phyloP scores from a whole-genome alignment of 2,797 vertebrate genomes.

The Sciurus vulgaris region DNA sequence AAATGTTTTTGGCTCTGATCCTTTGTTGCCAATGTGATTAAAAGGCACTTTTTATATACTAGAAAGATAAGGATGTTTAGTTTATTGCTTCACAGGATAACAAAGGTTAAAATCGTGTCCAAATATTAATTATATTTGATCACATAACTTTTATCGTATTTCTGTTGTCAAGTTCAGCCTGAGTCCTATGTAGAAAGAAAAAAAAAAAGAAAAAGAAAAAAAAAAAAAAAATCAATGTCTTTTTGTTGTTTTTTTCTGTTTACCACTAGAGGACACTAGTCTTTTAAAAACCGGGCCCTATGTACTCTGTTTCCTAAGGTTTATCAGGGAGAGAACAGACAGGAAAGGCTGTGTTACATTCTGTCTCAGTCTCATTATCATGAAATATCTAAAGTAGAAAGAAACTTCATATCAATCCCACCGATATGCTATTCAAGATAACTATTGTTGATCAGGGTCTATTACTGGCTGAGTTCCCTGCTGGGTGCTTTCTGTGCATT shows the following conservation, averaged over 20 bases:
- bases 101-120: background rate
- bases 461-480: background rate
- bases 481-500: background rate
- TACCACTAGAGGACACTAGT: conserved; percentile 76
- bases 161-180: background rate
- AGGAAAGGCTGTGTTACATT: background rate
- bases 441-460: background rate
- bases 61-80: background rate
- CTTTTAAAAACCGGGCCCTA: background rate
- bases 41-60: background rate
- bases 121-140: conserved; percentile 18
- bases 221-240: background rate
- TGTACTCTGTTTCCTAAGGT: background rate
- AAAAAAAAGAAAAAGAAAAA: background rate
- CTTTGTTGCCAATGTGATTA: background rate
- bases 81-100: background rate
- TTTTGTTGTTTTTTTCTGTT: background rate
- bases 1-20: background rate
- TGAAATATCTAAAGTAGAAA: background rate
- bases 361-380: background rate
- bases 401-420: background rate
- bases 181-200: background rate
- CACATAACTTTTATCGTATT: background rate
- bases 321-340: background rate
- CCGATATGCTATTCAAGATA: background rate